Evolutionary conservation across 2,797 vertebrate species (phyloP), one percentile per base, ranked within the genome.

Genomic region (Hydrophis major): DNA sequence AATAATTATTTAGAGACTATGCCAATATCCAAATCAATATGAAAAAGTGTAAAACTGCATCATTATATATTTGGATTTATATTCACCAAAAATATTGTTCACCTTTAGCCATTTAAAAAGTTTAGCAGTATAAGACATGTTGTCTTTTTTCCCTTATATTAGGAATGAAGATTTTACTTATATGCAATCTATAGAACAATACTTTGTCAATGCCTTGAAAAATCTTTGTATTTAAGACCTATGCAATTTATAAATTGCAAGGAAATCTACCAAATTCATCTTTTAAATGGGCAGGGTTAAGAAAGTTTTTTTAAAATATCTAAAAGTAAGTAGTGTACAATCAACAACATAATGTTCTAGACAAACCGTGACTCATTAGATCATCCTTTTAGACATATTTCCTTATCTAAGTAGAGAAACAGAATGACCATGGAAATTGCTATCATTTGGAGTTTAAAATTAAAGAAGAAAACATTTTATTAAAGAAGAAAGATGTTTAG

Each of bases 141-240:
- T 4, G 42, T 92, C 47, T 92, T 78, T 92, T 78, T 1, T 6
- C 56, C 2, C 22, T 4, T 27, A 74, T 12, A 88, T 56, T 7
- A 0, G 66, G 25, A 87, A 86, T 66, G 78, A 91, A 93, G 42
- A 2, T 86, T 50, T 59, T 47, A 10, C 2, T 0, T 61, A 27
- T 91, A 66, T 28, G 4, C 5, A 27, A 11, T 93, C 86, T 88
- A 5, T 59, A 86, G n/a, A 92, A 91, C 22, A 60, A 86, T 66
- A 86, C 6, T 59, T 32, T 90, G 22, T 86, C 25, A 91, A 16
- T 69, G 27, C 12, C 53, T 59, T 28, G 37, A 93, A 93, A 86
- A 92, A 0, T 7, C 47, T 86, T 32, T 92, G 50, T 89, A 92
- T 94, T 91, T 69, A 91, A 88, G 63, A 10, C 56, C 60, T 89